Evolutionary conservation across 2,888 invertebrate genomes (phyloP), one percentile per base, ranked within the genome.

Genomic region (Drosophila paracracens): DNA sequence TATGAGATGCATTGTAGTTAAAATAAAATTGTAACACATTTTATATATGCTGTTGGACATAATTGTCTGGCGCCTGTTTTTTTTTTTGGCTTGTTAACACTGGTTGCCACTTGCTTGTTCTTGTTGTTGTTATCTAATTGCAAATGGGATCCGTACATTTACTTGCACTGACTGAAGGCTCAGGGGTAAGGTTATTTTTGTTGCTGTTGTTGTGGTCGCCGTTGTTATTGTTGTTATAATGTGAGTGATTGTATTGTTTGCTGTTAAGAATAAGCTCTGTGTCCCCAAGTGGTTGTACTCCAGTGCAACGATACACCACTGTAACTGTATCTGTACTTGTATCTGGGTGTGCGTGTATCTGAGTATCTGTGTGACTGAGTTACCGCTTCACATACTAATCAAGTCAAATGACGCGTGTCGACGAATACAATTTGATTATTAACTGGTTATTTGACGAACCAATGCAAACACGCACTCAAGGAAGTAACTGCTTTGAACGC

Each of bases 341-440:
- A 11, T 40, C 18, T 71, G 33, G 63, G 67, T 72, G 61, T 67
- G 53, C 64, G 68, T 66, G 70, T n/a, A 38, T 38, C 35, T 36
- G 40, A 33, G 21, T 56, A 18, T 50, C 13, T 58, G n/a, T 38
- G 27, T 67, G 56, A 53, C 35, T 53, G 51, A 43, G 54, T 29
- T 69, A 60, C 29, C 35, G 70, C 33, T 58, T 74, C 53, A 73
- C 84, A 82, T 86, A 83, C 80, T 77, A 86, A 83, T 82, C 74
- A 83, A 73, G 65, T 52, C 68, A 75, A 83, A 73, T 82, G 87
- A 83, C 83, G 83, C 80, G 87, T 86, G 82, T 86, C 86, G 69
- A 36, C 29, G 64, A 58, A 29, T 65, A 57, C 27, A 56, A 46
- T 77, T 43, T 65, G 65, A 62, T 66, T 79, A 71, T 75, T 71